Conservation (phyloP, 2,797 vertebrate genomes). For the Microctenopoma steveboyesi region DNA sequence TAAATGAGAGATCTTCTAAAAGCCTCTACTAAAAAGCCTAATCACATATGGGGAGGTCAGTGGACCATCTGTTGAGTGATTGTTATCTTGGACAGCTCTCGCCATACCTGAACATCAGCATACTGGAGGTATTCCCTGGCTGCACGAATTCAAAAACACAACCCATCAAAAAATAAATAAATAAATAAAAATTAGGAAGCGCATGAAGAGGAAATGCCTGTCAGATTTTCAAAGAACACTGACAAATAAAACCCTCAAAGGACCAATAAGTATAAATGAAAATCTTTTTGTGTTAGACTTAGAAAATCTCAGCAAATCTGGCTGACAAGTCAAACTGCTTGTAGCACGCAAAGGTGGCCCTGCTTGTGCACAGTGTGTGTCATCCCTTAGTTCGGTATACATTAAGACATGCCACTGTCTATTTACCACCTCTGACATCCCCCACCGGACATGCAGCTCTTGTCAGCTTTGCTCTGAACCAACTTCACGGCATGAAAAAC, state of each 20-base stretch:
- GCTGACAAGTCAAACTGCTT: not conserved
- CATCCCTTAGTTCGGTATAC: conserved; percentile 45
- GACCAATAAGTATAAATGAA: conserved; percentile 4
- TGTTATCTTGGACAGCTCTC: conserved; percentile 62
- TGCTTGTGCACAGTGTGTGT: conserved; percentile 13
- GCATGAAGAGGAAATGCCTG: conserved; percentile 16
- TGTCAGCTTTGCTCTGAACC: conserved; percentile 63
- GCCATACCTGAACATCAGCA: conserved; percentile 63
- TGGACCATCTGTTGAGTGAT: conserved; percentile 72
- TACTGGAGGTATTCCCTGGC: conserved; percentile 27
- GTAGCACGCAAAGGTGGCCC: not conserved
- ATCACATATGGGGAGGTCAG: conserved; percentile 75
- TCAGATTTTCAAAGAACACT: conserved; percentile 19
- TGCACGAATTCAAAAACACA: conserved; percentile 26
- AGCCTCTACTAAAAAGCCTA: conserved; percentile 63
- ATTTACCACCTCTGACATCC: conserved; percentile 63
- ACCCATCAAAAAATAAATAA: not conserved
- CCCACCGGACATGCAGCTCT: conserved; percentile 56
- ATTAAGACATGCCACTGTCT: conserved; percentile 66
- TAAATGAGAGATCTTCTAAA: conserved; percentile 67
- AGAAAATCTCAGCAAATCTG: conserved; percentile 6
- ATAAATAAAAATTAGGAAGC: conserved; percentile 8
- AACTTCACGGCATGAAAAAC: conserved; percentile 66
- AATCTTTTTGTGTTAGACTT: not conserved
- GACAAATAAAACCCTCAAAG: conserved; percentile 32